Conservation (phyloP, 2,113 vertebrate genomes). For the Tenebrosternarchus preto region DNA sequence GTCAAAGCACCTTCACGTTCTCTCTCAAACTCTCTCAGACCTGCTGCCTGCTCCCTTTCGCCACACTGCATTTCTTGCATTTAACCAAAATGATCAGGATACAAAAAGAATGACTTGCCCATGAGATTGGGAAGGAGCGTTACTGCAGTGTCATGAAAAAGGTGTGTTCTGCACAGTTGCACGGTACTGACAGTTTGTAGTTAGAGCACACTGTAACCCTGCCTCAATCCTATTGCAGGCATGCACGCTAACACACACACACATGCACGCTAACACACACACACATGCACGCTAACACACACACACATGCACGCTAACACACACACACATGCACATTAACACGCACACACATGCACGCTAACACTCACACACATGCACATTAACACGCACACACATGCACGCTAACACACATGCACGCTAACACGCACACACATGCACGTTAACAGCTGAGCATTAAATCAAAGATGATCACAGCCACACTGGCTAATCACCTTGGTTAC, state of each 20-base stretch:
- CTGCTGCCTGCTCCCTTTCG: no score
- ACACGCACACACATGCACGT: conserved; percentile 22
- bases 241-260: conserved; percentile 1
- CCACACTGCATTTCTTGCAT: background rate
- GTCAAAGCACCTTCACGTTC: no score
- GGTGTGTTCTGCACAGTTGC: no score
- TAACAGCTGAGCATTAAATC: conserved; percentile 4
- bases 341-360: no score
- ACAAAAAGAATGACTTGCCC: background rate
- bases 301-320: conserved; percentile 18
- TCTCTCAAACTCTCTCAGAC: no score
- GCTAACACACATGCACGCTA: background rate
- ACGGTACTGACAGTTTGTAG: no score
- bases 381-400: background rate
- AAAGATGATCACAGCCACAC: conserved; percentile 29
- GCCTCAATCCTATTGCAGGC: no score
- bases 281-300: no score
- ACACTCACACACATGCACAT: background rate
- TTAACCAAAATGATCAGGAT: background rate
- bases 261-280: background rate
- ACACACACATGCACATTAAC: no score
- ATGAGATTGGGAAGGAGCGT: background rate
- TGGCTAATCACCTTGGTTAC: conserved; percentile 41
- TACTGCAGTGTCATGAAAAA: no score
- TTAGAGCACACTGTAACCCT: no score